Conservation (phyloP, 2,797 vertebrate species). For the Anomalospiza imberbis region DNA sequence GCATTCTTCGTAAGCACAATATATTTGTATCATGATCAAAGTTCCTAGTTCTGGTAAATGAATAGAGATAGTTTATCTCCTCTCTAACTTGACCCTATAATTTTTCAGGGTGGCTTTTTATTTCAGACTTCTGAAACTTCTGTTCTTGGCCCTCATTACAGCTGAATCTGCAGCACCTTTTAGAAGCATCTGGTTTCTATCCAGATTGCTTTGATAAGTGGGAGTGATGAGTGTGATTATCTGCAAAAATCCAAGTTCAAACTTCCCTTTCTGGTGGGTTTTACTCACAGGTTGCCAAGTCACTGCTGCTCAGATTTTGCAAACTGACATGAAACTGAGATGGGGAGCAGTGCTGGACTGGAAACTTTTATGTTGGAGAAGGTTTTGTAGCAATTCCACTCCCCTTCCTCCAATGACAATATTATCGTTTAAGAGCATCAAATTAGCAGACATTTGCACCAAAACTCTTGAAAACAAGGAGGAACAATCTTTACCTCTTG, state of each 20-base stretch:
- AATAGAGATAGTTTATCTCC: background rate
- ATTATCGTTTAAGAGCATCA: background rate
- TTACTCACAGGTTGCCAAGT: background rate
- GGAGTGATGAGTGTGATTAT: accelerated
- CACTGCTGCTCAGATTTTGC: background rate
- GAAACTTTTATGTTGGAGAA: background rate
- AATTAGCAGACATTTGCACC: background rate
- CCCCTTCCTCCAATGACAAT: background rate
- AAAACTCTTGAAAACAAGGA: background rate
- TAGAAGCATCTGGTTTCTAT: background rate
- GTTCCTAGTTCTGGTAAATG: background rate
- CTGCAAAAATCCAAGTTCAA: background rate
- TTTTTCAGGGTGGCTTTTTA: background rate
- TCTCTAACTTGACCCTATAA: background rate
- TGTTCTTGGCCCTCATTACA: background rate
- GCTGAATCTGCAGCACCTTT: background rate
- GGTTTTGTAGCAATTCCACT: background rate
- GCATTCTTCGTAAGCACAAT: background rate
- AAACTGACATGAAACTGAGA: background rate
- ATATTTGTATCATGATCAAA: background rate
- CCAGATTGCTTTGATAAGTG: background rate
- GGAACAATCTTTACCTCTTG: background rate
- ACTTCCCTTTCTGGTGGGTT: background rate
- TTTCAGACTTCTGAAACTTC: background rate
- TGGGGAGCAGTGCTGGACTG: background rate